Evolutionary conservation across 2,113 vertebrate genomes (phyloP).

Genomic region (Triplophysa rosa): DNA sequence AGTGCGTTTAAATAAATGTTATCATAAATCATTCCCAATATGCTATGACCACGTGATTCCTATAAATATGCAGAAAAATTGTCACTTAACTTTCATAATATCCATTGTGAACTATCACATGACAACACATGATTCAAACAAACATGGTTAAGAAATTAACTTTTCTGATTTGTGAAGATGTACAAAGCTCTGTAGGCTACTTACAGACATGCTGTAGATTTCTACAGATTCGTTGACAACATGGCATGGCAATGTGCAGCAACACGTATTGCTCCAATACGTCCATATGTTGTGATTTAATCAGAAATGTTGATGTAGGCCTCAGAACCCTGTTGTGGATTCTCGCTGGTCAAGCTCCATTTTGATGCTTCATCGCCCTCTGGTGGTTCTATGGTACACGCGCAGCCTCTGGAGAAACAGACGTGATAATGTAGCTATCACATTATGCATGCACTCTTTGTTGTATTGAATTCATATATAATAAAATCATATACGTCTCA

Average conservation of each 20-base stretch:
- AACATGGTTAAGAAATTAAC: background rate
- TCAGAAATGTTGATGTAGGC: background rate
- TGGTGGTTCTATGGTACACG: constrained; percentile 13
- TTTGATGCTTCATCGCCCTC: constrained; percentile 38
- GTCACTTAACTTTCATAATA: background rate
- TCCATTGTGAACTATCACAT: background rate
- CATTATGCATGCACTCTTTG: no score
- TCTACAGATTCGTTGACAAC: background rate
- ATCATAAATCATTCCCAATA: background rate
- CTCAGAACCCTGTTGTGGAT: background rate
- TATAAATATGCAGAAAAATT: no score
- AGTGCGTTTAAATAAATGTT: background rate
- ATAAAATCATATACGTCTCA: no score
- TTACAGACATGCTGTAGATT: background rate
- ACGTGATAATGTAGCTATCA: no score
- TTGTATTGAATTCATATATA: no score
- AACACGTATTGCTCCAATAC: no score
- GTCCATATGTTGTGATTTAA: background rate
- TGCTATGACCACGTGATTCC: background rate
- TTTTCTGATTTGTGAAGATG: background rate
- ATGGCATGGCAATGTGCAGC: background rate
- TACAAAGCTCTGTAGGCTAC: background rate
- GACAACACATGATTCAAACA: background rate
- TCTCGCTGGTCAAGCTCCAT: background rate
- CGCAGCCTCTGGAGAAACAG: background rate